Evolutionary conservation across 2,797 vertebrate genomes (phyloP).

Genomic region (Poeciliopsis turneri): DNA sequence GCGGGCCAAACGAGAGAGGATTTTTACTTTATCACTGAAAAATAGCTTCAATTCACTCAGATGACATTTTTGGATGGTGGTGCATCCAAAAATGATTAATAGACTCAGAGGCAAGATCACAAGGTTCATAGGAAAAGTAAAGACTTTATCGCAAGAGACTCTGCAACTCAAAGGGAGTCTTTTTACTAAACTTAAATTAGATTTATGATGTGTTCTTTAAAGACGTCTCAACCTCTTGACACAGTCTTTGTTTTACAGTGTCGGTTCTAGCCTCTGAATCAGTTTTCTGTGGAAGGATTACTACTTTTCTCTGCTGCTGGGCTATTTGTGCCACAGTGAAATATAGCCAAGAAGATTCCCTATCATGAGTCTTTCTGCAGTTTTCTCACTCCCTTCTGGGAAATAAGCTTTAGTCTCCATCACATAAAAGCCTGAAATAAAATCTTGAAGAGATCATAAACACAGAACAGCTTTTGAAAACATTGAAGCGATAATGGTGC

Average conservation of each 20-base stretch:
- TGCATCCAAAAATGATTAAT: conserved; percentile 10
- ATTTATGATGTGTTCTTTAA: conserved; percentile 42
- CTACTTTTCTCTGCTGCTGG: conserved; percentile 22
- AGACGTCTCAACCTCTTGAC: conserved; percentile 23
- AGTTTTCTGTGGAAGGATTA: conserved; percentile 30
- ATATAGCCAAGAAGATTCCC: conserved; percentile 35
- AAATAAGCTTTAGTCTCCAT: conserved; percentile 25
- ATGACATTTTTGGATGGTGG: background rate
- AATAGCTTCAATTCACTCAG: background rate
- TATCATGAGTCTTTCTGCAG: conserved; percentile 36
- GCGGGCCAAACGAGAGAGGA: background rate
- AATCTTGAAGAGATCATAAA: conserved; percentile 27
- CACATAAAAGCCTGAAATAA: conserved; percentile 33
- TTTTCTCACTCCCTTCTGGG: conserved; percentile 33
- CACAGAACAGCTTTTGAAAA: conserved; percentile 15
- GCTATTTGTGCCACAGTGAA: conserved; percentile 39
- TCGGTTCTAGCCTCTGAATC: conserved; percentile 33
- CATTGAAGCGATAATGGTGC: background rate
- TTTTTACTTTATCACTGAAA: background rate
- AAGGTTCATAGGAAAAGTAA: conserved; percentile 20
- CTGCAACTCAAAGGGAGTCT: conserved; percentile 19
- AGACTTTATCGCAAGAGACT: conserved; percentile 8
- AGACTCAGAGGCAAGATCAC: background rate
- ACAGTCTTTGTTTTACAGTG: conserved; percentile 41
- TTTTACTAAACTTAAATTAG: conserved; percentile 38